Conservation (phyloP, 2,888 invertebrate species). For the Monochamus alternatus region DNA sequence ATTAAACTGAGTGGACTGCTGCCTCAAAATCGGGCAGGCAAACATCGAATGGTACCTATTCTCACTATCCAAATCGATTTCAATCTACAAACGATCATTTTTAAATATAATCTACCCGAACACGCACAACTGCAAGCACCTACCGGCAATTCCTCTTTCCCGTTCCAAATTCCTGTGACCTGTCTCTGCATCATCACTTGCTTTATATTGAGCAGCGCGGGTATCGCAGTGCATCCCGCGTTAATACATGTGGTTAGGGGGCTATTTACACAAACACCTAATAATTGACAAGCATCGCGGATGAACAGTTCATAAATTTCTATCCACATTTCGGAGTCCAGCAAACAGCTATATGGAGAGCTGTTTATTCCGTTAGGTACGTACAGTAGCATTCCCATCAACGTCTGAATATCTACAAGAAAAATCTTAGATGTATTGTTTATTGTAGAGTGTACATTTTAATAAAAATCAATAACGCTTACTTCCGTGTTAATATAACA, state of each 20-base stretch:
- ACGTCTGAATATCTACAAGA: slow-evolving; percentile 82
- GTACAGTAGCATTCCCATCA: slow-evolving; percentile 90
- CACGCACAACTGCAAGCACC: slow-evolving; percentile 61
- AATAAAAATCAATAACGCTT: too few relatives aligned
- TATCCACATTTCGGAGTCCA: slow-evolving; percentile 84
- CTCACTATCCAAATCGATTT: slow-evolving; percentile 93
- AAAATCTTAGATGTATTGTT: slow-evolving; percentile 37
- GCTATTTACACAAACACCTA: slow-evolving; percentile 91
- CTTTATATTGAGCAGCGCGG: slow-evolving; percentile 94
- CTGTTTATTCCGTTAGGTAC: slow-evolving; percentile 83
- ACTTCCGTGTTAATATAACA: too few relatives aligned
- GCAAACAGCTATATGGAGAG: slow-evolving; percentile 80
- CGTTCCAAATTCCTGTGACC: slow-evolving; percentile 95
- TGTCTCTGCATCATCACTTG: slow-evolving; percentile 92
- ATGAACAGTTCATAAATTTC: slow-evolving; percentile 93
- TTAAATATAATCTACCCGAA: background rate
- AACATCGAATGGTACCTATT: slow-evolving; percentile 98
- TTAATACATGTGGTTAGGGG: slow-evolving; percentile 93
- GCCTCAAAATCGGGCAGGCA: slow-evolving; percentile 97
- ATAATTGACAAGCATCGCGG: slow-evolving; percentile 91
- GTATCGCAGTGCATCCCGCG: slow-evolving; percentile 94
- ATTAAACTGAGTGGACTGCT: slow-evolving; percentile 95
- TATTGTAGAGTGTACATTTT: too few relatives aligned
- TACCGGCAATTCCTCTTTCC: slow-evolving; percentile 96
- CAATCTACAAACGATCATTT: slow-evolving; percentile 80